Evolutionary conservation across 2,797 vertebrate species (phyloP).

Genomic region (Sebastolobus alascanus): DNA sequence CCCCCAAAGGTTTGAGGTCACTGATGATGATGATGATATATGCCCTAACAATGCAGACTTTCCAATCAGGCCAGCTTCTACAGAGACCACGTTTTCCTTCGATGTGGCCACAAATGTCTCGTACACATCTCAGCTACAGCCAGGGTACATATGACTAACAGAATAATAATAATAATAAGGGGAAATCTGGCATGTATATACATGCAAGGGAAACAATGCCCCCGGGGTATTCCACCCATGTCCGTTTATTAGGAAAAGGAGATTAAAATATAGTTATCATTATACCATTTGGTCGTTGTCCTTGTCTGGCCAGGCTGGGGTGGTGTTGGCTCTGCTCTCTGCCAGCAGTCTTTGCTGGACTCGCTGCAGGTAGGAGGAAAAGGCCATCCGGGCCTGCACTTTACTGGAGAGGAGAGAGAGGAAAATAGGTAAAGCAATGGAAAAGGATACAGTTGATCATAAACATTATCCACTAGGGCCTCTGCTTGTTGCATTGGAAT

Average conservation of each 20-base stretch:
- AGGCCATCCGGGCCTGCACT: conserved; percentile 94
- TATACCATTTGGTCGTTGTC: conserved; percentile 95
- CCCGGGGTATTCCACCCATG: conserved; percentile 29
- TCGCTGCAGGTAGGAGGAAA: conserved; percentile 94
- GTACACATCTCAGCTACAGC: conserved; percentile 58
- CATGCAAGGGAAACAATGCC: conserved; percentile 60
- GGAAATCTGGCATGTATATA: conserved; percentile 61
- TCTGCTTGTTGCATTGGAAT: conserved; percentile 36
- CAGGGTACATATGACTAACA: conserved; percentile 62
- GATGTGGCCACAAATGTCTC: conserved; percentile 59
- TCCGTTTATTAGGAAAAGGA: conserved; percentile 46
- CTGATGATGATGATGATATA: conserved; percentile 54
- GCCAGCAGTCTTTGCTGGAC: conserved; percentile 92
- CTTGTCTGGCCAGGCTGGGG: conserved; percentile 87
- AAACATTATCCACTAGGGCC: conserved; percentile 20
- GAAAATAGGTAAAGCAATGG: conserved; percentile 22
- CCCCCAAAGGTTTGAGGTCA: conserved; percentile 58
- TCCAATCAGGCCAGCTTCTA: conserved; percentile 66
- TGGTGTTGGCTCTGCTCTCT: conserved; percentile 84
- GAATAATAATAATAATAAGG: conserved; percentile 58
- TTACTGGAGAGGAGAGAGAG: conserved; percentile 85
- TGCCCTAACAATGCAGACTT: conserved; percentile 69
- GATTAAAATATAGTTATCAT: conserved; percentile 32
- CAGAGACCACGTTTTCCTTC: conserved; percentile 63
- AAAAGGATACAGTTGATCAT: conserved; percentile 33